Percentiles rank a stretch among this genome's conserved stretches.
Evolutionary conservation across 2,888 invertebrate species (phyloP).

Genomic region (Lasioglossum marginatum): DNA sequence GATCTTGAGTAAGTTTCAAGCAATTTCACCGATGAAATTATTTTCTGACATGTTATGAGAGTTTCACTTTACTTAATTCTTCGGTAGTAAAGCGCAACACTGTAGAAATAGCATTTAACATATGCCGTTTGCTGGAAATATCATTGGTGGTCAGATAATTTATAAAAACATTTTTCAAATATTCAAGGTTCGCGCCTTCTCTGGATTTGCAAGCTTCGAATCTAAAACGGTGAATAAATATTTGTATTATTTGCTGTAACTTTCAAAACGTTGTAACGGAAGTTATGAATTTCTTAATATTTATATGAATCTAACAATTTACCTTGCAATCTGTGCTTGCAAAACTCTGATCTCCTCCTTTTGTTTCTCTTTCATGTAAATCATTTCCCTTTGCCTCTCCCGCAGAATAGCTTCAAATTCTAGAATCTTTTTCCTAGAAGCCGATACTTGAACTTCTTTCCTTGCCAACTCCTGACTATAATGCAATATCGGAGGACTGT

Average conservation of each 20-base stretch:
- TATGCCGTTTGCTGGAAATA: slow-evolving; percentile 89
- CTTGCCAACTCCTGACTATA: slow-evolving; percentile 93
- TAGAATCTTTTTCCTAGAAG: slow-evolving; percentile 90
- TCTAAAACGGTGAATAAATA: slow-evolving; percentile 81
- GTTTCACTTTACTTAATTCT: slow-evolving; percentile 87
- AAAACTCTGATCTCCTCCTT: slow-evolving; percentile 78
- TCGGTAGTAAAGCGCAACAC: slow-evolving; percentile 91
- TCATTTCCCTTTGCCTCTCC: slow-evolving; percentile 81
- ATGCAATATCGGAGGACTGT: slow-evolving; percentile 91
- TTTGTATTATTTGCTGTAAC: slow-evolving; percentile 2
- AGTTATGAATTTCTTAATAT: background rate
- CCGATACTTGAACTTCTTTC: slow-evolving; percentile 91
- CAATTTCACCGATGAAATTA: slow-evolving; percentile 4
- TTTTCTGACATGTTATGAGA: slow-evolving; percentile 30
- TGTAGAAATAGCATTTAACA: slow-evolving; percentile 95
- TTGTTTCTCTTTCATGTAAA: slow-evolving; percentile 79
- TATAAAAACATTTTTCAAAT: slow-evolving; percentile 95
- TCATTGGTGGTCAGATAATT: slow-evolving; percentile 91
- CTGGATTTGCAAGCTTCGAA: slow-evolving; percentile 90
- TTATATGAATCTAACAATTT: slow-evolving; percentile 5
- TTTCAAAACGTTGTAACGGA: background rate
- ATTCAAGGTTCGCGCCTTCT: slow-evolving; percentile 95
- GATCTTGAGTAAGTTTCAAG: background rate
- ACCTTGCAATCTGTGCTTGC: slow-evolving; percentile 82
- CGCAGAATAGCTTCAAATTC: slow-evolving; percentile 84